Percentiles rank a stretch among this genome's conserved stretches.
These are phyloP conservation scores for Cydia amplana DNA, from an alignment of 1,140 invertebrate species.

Conservation along the genomic window DNA sequence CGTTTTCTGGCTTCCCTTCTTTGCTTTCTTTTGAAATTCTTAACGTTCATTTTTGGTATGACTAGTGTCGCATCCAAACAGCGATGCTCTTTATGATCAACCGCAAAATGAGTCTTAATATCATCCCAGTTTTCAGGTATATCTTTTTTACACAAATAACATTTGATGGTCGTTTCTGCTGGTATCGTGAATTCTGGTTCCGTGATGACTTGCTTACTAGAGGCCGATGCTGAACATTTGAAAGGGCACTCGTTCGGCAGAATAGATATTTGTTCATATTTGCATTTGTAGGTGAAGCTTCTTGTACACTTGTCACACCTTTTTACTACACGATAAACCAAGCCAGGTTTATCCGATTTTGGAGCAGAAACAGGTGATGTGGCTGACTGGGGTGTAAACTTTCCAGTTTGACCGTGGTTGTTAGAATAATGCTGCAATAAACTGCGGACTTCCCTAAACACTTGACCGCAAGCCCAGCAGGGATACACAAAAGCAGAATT, in stretches of 20 bases:
- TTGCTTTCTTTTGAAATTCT: slow-evolving; percentile 42
- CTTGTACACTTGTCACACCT: slow-evolving; percentile 58
- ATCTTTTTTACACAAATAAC: slow-evolving; percentile 58
- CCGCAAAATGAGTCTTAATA: slow-evolving; percentile 62
- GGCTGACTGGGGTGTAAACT: slow-evolving; percentile 33
- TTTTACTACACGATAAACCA: slow-evolving; percentile 55
- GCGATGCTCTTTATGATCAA: slow-evolving; percentile 54
- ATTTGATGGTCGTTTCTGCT: slow-evolving; percentile 44
- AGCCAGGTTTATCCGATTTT: slow-evolving; percentile 39
- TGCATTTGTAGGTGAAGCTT: slow-evolving; percentile 57
- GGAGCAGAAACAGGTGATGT: slow-evolving; percentile 36
- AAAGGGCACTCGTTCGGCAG: slow-evolving; percentile 56
- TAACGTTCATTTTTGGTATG: slow-evolving; percentile 51
- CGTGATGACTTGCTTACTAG: not conserved
- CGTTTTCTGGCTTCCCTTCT: slow-evolving; percentile 35
- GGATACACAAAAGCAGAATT: slow-evolving; percentile 48
- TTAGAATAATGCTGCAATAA: slow-evolving; percentile 59
- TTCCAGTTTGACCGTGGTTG: slow-evolving; percentile 44
- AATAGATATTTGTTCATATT: slow-evolving; percentile 47
- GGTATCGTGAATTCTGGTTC: not conserved
- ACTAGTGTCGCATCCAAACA: slow-evolving; percentile 62
- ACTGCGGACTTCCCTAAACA: slow-evolving; percentile 45
- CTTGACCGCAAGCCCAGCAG: slow-evolving; percentile 60
- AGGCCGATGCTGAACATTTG: slow-evolving; percentile 47
- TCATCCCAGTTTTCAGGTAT: slow-evolving; percentile 57